Percentiles rank a stretch among this genome's conserved stretches.
Conservation (phyloP, 2,113 vertebrate genomes). For the Ondatra zibethicus region DNA sequence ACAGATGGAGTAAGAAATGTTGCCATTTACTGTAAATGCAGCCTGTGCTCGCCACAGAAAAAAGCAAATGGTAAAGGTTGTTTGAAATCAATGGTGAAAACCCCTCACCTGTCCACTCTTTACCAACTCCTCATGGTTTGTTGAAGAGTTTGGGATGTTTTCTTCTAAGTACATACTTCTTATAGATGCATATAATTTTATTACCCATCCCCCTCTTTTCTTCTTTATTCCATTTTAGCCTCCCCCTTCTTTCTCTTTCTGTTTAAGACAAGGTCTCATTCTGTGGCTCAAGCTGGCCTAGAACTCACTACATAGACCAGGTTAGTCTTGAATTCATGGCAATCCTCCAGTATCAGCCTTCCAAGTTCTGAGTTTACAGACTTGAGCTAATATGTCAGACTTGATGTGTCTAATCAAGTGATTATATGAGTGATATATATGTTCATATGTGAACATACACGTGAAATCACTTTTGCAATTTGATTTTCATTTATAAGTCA, state of each 20-base stretch:
- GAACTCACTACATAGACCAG: background rate
- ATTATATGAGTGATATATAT: background rate
- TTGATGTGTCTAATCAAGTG: background rate
- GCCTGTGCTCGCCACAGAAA: background rate
- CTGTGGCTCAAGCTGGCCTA: background rate
- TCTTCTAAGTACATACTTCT: constrained; percentile 44
- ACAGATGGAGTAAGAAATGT: background rate
- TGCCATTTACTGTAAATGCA: constrained; percentile 31
- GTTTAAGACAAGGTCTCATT: background rate
- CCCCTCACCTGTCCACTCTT: background rate
- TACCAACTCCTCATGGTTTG: background rate
- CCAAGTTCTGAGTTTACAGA: background rate
- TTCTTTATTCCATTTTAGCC: background rate
- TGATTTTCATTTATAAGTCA: constrained; percentile 40
- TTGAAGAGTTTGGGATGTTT: background rate
- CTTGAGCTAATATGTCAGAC: background rate
- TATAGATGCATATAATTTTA: constrained; percentile 24
- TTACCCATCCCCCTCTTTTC: background rate
- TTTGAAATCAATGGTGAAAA: background rate
- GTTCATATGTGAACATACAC: background rate
- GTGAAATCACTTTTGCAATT: background rate
- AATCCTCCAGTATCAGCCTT: background rate
- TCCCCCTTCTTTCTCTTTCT: background rate
- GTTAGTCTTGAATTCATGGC: background rate
- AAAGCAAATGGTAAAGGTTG: constrained; percentile 3